A percentile compares a stretch with the other conserved stretches of the same genome.
Evolutionary conservation across 2,888 invertebrate species (phyloP).

Genomic region (Thymelicus acteon): DNA sequence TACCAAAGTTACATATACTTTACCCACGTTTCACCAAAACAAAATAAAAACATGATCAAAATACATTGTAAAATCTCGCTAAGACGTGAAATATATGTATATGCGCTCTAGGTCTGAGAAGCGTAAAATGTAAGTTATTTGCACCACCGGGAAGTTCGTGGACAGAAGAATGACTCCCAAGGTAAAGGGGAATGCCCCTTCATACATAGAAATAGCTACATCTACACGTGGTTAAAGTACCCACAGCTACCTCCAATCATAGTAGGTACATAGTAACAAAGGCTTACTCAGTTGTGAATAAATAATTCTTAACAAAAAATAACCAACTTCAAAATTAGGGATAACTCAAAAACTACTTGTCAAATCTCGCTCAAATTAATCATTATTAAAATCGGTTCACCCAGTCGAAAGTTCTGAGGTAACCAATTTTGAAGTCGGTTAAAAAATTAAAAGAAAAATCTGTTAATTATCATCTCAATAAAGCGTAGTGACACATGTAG

Average conservation of each 20-base stretch:
- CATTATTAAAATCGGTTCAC: too few species aligned
- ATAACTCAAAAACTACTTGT: too few species aligned
- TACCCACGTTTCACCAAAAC: background rate
- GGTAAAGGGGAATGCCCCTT: slow-evolving; percentile 35
- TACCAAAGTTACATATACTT: background rate
- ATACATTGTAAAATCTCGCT: background rate
- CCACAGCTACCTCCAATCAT: too few species aligned
- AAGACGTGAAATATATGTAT: slow-evolving; percentile 28
- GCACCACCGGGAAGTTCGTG: slow-evolving; percentile 29
- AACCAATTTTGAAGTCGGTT: too few species aligned
- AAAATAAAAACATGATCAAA: background rate
- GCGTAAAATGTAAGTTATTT: slow-evolving; percentile 36
- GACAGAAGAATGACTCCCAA: slow-evolving; percentile 39
- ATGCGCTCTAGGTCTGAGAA: slow-evolving; percentile 28
- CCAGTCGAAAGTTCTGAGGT: too few species aligned
- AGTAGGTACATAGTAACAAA: background rate
- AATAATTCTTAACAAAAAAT: too few species aligned
- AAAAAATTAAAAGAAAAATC: too few species aligned
- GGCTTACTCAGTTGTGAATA: background rate
- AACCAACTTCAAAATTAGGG: too few species aligned
- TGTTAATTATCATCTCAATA: background rate
- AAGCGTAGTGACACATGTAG: background rate
- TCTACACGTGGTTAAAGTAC: background rate
- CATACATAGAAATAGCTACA: slow-evolving; percentile 10
- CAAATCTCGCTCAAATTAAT: too few species aligned